Evolutionary conservation across 2,888 invertebrate species (phyloP), one percentile per base, ranked within the genome.

Genomic region (Sericinus montela): DNA sequence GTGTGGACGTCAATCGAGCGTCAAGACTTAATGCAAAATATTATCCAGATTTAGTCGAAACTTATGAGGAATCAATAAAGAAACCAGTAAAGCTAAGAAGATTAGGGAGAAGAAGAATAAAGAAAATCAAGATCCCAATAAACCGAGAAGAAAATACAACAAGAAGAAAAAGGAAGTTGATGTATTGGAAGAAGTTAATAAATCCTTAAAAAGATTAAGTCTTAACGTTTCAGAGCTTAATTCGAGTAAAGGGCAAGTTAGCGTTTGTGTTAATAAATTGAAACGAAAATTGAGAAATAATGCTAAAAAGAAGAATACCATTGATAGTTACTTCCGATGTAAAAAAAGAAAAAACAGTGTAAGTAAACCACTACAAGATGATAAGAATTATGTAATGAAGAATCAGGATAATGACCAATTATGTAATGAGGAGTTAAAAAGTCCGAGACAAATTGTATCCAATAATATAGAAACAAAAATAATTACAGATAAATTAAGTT

Each of bases 1-100:
- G 78, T 92, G 0, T 93, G 92, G 90, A 90, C 91, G 0, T 93
- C 94, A 1, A 89, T 92, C 19, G 95, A 95, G 69, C 92, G 94
- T 0, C 91, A 93, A 69, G 81, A 90, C 53, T 74, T 92, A 14
- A 90, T 95, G 59, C 79, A 29, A 72, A 79, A 56, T 91, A 92
- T 40, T 94, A 93, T 73, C 92, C 93, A 14, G 75, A 90, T 1
- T 51, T 94, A 48, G 93, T 93, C 0, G 80, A 91, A 39, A 67
- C 67, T 1, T 94, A 90, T 59, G 88, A 92, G 56, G 89, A 90
- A 53, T 80, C 82, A 2, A 80, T 87, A 25, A 90, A 91, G 52
- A 90, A 92, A 72, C 86, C 89, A 54, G 75, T 67, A 91, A 89
- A 62, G 85, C 80, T 59, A 73, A 78, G 59, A 84, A 83, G 56